phyloP scores from a whole-genome alignment of 92 coral and sea anemone species.

The Epizoanthus stellaris region DNA sequence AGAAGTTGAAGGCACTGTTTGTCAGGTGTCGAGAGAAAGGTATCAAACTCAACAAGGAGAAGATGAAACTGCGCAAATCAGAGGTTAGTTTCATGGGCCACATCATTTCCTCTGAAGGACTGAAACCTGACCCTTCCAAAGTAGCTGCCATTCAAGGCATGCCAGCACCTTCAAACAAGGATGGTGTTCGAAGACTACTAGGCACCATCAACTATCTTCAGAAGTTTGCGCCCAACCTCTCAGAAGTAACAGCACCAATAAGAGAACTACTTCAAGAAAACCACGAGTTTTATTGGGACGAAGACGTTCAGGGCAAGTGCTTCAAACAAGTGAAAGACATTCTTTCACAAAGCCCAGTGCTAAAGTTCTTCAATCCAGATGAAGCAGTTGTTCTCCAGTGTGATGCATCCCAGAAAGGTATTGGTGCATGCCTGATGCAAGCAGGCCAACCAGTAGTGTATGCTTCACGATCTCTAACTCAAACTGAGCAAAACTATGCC shows the following conservation, averaged over 20 bases:
- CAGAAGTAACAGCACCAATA: neutral
- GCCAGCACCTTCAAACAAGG: conserved; percentile 25
- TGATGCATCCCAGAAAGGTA: no score
- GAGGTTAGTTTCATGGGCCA: conserved; percentile 26
- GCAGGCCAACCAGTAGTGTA: conserved; percentile 66
- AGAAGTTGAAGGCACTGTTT: no score
- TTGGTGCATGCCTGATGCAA: conserved; percentile 14
- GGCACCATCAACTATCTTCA: conserved; percentile 27
- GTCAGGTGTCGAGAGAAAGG: conserved; percentile 5
- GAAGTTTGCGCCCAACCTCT: neutral
- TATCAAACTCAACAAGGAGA: conserved; percentile 21
- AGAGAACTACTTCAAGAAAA: no score
- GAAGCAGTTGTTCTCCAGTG: no score
- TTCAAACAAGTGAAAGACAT: no score
- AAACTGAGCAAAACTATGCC: conserved; percentile 50
- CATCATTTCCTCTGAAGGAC: conserved; percentile 5
- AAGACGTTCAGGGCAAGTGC: no score
- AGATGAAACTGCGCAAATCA: neutral
- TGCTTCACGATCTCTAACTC: conserved; percentile 47
- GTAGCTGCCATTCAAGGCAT: conserved; percentile 11
- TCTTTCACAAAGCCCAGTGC: no score
- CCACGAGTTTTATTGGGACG: no score
- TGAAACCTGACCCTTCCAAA: conserved; percentile 29
- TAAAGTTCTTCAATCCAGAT: no score
- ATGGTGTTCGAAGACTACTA: conserved; percentile 13